These are phyloP conservation scores for Nyctereutes procyonoides DNA, from an alignment of 2,113 vertebrate genomes.

Conservation along the genomic window DNA sequence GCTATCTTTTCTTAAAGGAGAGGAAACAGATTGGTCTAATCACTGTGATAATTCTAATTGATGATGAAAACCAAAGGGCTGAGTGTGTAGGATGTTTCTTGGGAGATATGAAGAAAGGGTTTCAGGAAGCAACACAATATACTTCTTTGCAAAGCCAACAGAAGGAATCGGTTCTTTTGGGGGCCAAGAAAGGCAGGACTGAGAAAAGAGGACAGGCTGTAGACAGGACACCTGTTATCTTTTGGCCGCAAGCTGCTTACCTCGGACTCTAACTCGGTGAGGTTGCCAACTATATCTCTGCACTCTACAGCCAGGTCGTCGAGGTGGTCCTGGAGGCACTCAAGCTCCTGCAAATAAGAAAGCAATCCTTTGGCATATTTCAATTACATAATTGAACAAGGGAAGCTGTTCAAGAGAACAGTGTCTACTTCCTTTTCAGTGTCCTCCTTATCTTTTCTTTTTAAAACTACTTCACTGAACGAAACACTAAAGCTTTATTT, in stretches of 20 bases:
- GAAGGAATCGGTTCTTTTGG: neutral
- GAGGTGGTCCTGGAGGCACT: constrained; percentile 97
- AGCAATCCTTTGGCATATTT: neutral
- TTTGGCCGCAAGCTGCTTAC: constrained; percentile 81
- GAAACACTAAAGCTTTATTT: constrained; percentile 1
- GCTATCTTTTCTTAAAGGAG: neutral
- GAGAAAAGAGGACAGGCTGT: neutral
- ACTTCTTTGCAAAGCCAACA: neutral
- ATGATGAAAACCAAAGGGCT: neutral
- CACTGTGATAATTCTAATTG: neutral
- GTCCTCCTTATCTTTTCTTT: neutral
- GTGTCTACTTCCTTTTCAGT: neutral
- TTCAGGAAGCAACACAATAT: neutral
- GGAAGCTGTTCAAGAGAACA: neutral
- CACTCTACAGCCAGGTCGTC: constrained; percentile 94
- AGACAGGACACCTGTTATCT: neutral
- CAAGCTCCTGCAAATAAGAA: constrained; percentile 90
- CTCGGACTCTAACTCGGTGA: constrained; percentile 98
- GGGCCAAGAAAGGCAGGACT: neutral
- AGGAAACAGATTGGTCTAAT: neutral
- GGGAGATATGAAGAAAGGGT: neutral
- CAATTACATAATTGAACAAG: neutral
- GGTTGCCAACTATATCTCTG: constrained; percentile 96
- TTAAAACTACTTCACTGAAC: neutral
- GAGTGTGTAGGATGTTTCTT: neutral